Evolutionary conservation across 2,888 invertebrate species (phyloP), one percentile per base, ranked within the genome.

Genomic region (Stenodema calcarata): DNA sequence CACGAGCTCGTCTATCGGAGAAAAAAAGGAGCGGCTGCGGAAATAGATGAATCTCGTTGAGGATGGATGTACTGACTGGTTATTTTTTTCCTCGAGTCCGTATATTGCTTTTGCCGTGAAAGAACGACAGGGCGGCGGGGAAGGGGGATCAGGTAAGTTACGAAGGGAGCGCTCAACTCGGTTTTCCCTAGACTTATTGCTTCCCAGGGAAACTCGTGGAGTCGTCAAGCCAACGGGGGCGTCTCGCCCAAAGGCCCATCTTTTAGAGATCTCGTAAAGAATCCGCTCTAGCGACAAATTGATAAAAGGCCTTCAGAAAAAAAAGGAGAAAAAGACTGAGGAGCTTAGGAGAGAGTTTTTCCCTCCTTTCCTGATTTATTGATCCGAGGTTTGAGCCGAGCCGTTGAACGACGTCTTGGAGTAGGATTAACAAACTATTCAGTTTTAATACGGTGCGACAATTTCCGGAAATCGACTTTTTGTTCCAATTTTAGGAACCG

Each of bases 251-350:
- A 78, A 78, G 42, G 44, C 44, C 78, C 78, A 78, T 78, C 78
- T 78, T 78, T 78, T 47, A 78, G 78, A 78, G 78, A 78, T 78
- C 78, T 78, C 78, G 78, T 78, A 78, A 78, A 78, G 78, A 78
- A 47, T 47, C 44, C 78, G 41, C 44, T 78, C 78, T 78, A 78
- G 78, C 78, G 78, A 78, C 78, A 78, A 78, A 78, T 78, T 78
- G 78, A 78, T 78, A 78, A 78, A 78, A 78, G 44, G 78, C 44
- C 78, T 44, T 44, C 78, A 27, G 18, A 7, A 44, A 78, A n/a
- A n/a, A 70, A 78, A 44, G 23, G 44, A 44, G 44, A 23, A 47
- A 44, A 78, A 78, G 44, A 44, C 41, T 42, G 18, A 18, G 78
- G 78, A 23, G 78, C 42, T 78, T 78, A 44, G 44, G 44, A 78